These are phyloP conservation scores for Dioctria rufipes DNA, from an alignment of 2,888 invertebrate species.

Conservation along the genomic window DNA sequence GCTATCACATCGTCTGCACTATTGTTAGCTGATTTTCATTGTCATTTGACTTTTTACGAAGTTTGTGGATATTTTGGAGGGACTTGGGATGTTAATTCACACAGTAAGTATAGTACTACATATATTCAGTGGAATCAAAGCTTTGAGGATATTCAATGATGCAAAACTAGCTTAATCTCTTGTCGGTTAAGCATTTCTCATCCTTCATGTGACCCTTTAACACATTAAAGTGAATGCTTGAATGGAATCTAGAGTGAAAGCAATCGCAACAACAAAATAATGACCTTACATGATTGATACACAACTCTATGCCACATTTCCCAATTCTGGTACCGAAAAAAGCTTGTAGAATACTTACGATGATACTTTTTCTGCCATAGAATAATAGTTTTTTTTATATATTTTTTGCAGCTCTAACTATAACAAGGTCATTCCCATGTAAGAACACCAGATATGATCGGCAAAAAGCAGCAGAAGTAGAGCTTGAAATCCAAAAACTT, in stretches of 20 bases:
- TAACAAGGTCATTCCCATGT: constrained; percentile 92
- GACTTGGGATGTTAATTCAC: constrained; percentile 93
- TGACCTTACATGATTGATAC: no score
- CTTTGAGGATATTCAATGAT: no score
- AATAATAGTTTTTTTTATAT: not conserved
- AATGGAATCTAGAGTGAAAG: no score
- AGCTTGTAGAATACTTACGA: not conserved
- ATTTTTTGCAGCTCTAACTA: constrained; percentile 80
- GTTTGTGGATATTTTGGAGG: constrained; percentile 97
- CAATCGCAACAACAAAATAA: no score
- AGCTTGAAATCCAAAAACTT: constrained; percentile 85
- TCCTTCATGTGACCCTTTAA: no score
- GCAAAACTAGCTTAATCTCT: no score
- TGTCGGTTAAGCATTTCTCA: no score
- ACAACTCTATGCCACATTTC: no score
- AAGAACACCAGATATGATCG: constrained; percentile 85
- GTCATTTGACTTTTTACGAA: constrained; percentile 93
- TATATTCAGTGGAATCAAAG: no score
- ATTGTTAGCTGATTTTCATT: constrained; percentile 92
- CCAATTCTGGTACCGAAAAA: no score
- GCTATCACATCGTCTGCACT: constrained; percentile 90
- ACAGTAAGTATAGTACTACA: constrained; percentile 79
- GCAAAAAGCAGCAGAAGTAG: constrained; percentile 82
- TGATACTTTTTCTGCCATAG: not conserved
- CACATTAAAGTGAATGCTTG: no score